These are phyloP conservation scores for Porites lobata DNA, from an alignment of 92 coral and sea anemone species.

Conservation along the genomic window DNA sequence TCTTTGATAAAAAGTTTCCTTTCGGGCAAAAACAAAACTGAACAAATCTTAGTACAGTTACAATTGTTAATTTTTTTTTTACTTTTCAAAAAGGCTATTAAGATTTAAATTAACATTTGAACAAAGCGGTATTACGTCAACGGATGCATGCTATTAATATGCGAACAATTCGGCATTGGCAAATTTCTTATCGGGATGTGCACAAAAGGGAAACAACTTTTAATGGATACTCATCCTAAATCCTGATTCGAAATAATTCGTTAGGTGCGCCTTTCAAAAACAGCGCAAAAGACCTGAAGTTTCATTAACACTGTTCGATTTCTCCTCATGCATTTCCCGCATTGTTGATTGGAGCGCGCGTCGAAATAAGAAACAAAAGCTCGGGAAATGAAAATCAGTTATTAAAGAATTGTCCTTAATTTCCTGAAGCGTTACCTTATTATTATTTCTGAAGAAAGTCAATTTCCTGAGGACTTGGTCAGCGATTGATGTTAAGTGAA, in stretches of 20 bases:
- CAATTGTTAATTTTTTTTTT: neutral
- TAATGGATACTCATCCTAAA: neutral
- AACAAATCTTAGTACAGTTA: neutral
- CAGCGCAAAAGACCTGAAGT: neutral
- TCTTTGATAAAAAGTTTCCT: neutral
- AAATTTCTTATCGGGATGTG: neutral
- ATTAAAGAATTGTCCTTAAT: neutral
- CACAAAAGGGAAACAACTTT: neutral
- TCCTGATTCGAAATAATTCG: neutral
- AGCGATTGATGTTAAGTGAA: neutral
- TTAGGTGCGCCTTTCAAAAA: neutral
- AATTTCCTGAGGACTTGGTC: constrained; percentile 24
- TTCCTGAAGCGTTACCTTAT: constrained; percentile 16
- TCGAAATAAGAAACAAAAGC: neutral
- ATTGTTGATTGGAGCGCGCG: neutral
- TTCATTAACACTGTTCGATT: neutral
- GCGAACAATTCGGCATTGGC: neutral
- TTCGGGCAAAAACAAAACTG: neutral
- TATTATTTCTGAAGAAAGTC: constrained; percentile 32
- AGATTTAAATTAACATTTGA: neutral
- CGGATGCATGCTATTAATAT: constrained; percentile 22
- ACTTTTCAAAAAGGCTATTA: neutral
- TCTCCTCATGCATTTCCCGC: neutral
- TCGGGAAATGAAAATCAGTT: neutral
- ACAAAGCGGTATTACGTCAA: neutral